Percentiles rank a stretch among this genome's conserved stretches.
Conservation (phyloP, 2,888 invertebrate species). For the Hyposoter dolosus region DNA sequence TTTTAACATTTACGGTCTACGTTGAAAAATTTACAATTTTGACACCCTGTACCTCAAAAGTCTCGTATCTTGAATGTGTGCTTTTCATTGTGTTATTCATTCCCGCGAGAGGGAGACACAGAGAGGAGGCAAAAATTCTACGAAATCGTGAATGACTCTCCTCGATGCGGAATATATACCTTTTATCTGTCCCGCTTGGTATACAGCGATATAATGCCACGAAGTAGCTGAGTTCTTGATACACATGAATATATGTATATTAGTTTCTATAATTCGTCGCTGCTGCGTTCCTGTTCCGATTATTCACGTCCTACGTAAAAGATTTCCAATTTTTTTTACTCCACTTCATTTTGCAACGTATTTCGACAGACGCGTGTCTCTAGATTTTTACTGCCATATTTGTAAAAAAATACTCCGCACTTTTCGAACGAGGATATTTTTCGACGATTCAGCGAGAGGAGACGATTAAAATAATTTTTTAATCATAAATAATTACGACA, state of each 20-base stretch:
- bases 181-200: conserved; percentile 57
- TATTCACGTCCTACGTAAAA: conserved; percentile 58
- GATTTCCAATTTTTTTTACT: conserved; percentile 13
- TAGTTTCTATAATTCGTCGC: conserved; percentile 34
- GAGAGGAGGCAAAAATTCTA: conserved; percentile 65
- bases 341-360: neutral
- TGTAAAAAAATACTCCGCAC: neutral
- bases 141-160: conserved; percentile 68
- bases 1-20: neutral
- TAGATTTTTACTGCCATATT: neutral
- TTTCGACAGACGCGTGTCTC: neutral
- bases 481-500: neutral
- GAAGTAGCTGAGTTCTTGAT: conserved; percentile 10
- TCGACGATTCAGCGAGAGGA: neutral
- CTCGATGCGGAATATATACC: conserved; percentile 65
- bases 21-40: neutral
- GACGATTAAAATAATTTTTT: neutral
- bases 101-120: conserved; percentile 45
- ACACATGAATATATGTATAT: neutral
- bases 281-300: conserved; percentile 51
- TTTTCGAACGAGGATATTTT: neutral
- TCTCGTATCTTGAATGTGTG: conserved; percentile 41
- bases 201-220: conserved; percentile 52
- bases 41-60: conserved; percentile 5
- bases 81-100: conserved; percentile 63